These are phyloP conservation scores for Neomorphus geoffroyi DNA, from an alignment of 2,797 vertebrate genomes.

Conservation along the genomic window DNA sequence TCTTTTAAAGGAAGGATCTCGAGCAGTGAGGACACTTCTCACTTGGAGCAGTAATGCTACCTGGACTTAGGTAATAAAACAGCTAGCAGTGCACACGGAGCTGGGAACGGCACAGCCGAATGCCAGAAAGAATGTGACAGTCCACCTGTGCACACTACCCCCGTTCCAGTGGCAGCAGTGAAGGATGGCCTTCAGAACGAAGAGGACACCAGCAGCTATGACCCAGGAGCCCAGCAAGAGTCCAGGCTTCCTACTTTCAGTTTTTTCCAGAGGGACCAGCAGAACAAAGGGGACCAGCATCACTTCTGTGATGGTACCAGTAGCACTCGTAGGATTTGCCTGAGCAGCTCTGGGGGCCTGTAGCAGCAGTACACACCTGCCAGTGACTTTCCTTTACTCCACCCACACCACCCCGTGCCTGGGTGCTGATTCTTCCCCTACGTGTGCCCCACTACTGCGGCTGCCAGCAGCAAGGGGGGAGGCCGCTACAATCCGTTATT, in stretches of 20 bases:
- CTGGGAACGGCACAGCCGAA: rapidly evolving
- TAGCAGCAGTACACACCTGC: not conserved
- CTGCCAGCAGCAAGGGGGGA: not conserved
- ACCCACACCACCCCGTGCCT: not conserved
- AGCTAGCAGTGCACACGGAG: not conserved
- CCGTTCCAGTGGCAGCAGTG: not conserved
- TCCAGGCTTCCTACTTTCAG: not conserved
- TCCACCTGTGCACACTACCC: not conserved
- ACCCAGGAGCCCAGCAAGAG: not conserved
- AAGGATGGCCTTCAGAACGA: not conserved
- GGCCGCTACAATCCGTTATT: not conserved
- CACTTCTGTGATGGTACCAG: not conserved
- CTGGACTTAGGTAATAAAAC: not conserved
- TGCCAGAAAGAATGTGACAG: not conserved
- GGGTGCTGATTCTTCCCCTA: not conserved
- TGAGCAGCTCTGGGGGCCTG: not conserved
- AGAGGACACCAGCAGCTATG: not conserved
- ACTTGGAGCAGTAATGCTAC: not conserved
- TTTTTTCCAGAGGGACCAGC: not conserved
- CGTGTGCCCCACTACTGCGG: not conserved
- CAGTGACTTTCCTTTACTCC: not conserved
- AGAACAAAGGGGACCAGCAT: not conserved
- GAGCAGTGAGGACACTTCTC: not conserved
- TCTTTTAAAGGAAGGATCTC: not conserved
- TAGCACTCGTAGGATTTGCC: not conserved